Evolutionary conservation across 2,113 vertebrate species (phyloP).

Genomic region (Cyanistes caeruleus): DNA sequence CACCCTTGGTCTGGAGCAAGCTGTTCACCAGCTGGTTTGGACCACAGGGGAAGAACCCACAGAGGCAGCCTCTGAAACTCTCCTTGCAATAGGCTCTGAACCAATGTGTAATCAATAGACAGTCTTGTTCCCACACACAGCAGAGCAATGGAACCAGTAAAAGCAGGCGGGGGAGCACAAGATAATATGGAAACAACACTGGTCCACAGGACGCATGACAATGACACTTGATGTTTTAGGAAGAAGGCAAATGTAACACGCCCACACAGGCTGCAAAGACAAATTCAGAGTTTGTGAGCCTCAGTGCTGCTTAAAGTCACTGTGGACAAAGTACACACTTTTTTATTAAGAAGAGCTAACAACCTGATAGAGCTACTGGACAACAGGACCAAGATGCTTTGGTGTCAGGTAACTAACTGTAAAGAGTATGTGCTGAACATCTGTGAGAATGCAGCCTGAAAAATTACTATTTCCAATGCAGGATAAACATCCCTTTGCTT

Average conservation of each 20-base stretch:
- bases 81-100: neutral
- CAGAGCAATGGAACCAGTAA: neutral
- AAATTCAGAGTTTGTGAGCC: neutral
- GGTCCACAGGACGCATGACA: neutral
- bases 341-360: neutral
- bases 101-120: neutral
- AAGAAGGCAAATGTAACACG: neutral
- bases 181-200: neutral
- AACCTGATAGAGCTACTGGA: neutral
- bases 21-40: neutral
- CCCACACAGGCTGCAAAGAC: neutral
- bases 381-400: neutral
- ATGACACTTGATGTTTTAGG: neutral
- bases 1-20: neutral
- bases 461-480: neutral
- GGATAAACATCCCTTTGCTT: neutral
- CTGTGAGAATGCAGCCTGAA: neutral
- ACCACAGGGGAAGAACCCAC: neutral
- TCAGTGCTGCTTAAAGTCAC: neutral
- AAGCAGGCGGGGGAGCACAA: neutral
- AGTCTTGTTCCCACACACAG: neutral
- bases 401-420: neutral
- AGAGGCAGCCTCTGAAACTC: neutral
- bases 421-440: neutral
- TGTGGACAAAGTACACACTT: neutral